Evolutionary conservation across 1,140 invertebrate species (phyloP), one percentile per base, ranked within the genome.

Genomic region (honey bee (Apis mellifera)): DNA sequence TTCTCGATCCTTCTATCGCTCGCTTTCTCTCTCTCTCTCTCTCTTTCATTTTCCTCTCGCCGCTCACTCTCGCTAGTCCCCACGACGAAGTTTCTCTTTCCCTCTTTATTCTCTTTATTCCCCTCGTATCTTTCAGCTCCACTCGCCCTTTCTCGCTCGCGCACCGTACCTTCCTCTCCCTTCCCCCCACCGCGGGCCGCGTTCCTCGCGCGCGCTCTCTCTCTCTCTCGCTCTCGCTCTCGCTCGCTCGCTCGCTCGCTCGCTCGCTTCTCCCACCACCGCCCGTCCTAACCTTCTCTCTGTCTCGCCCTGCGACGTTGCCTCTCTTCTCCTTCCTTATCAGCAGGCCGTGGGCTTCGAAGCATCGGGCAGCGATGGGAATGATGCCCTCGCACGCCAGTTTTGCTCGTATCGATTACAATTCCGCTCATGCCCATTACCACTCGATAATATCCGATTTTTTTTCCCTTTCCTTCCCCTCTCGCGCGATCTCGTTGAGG

Each of bases 331-430:
- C 59, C 23, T 71, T 57, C 73, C 65, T 78, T 32, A 62, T 83
- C 52, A 55, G 54, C 75, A 23, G 57, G n/a, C 57, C 55, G 52
- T 32, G 50, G 32, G 62, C 77, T 72, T 9, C 54, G 23, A 13
- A 81, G 42, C 59, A 52, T 7, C 19, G 78, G 8, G 13, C 50
- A 75, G 79, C 79, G 79, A 81, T 81, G 79, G 72, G 79, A 81
- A 75, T 9, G 72, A 81, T 57, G 62, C 71, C 23, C 78, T 75
- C 60, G 78, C 50, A 26, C 11, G 15, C 23, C 23, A 21, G 8
- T 2, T 73, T 75, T 55, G 17, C 19, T 59, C 15, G 0, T 26
- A 48, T 68, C 79, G 52, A 66, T 76, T 2, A 60, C 62, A 48
- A 32, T 65, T 65, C 17, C 48, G 32, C 11, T 54, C 17, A 15